Base-by-base conservation (phyloP, 2,113 vertebrate species). In the Tetrao urogallus region DNA sequence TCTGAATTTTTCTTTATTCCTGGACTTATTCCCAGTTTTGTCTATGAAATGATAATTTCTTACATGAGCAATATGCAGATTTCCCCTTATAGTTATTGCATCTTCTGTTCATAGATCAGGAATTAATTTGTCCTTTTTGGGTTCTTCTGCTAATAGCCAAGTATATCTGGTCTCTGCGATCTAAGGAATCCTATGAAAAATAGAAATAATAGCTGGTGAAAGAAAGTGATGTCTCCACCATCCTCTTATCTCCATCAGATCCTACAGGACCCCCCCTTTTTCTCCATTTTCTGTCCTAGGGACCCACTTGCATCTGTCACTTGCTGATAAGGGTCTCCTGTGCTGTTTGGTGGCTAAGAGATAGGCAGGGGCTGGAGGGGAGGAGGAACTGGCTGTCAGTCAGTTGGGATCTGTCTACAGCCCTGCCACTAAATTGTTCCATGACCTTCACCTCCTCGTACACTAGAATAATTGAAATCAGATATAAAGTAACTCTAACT, bases 91-190 rank as follows among this genome's bases (percentile, higher is more conserved):
- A 73, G 86, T 92, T 96, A 93, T 75, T 95, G 79, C 74, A 60
- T 88, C 95, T 94, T 90, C 90, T 96, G 67, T 88, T 95, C 67
- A 89, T 94, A 96, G 96, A 96, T 94, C 82, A 94, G 52, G 91
- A 95, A 93, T 96, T 96, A 96, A 97, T 96, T 96, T 95, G 88
- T 82, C 77, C 93, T 90, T 90, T 93, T 92, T 80, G 24, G 36
- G 73, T 93, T 57, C 94, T 92, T 94, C 52, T 91, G 40, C 74
- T 96, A 92, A 95, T 91, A 95, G 73, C 76, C 73, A 95, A 82
- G 48, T 90, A n/a, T 94, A 66, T 92, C 91, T 91, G 56, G 75
- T 94, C 80, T 84, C 16, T 56, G 52, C 75, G 92, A 86, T 91
- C 67, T 93, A 91, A 92, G 19, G 45, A 90, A 79, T 85, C 84